Conservation (phyloP, 2,797 vertebrate genomes). For the Notolabrus celidotus region DNA sequence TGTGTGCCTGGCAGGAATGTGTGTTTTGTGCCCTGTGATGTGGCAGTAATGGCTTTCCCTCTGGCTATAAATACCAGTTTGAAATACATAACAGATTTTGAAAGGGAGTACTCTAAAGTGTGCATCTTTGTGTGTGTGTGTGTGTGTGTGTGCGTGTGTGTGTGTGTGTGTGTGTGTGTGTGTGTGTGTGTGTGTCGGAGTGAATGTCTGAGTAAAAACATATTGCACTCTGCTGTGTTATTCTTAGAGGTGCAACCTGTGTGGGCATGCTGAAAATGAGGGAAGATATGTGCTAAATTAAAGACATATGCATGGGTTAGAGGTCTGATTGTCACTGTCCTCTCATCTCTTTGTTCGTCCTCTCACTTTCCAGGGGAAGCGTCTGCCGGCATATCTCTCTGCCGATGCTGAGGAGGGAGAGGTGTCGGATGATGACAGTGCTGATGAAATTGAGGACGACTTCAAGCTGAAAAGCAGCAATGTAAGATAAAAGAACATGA, state of each 20-base stretch:
- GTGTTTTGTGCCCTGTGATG: slow-evolving; percentile 26
- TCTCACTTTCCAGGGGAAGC: slow-evolving; percentile 89
- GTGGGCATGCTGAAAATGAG: slow-evolving; percentile 26
- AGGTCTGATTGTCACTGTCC: background rate
- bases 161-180: background rate
- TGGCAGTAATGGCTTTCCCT: slow-evolving; percentile 19
- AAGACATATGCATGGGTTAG: slow-evolving; percentile 14
- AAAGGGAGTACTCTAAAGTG: slow-evolving; percentile 3
- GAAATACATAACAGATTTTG: slow-evolving; percentile 9
- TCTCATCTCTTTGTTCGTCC: slow-evolving; percentile 17
- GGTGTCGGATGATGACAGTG: slow-evolving; percentile 98
- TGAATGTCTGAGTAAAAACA: slow-evolving; percentile 21
- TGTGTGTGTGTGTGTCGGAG: background rate
- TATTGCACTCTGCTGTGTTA: slow-evolving; percentile 20
- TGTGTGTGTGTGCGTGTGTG: background rate
- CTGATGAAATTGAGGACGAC: slow-evolving; percentile 98
- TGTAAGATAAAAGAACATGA: slow-evolving; percentile 82
- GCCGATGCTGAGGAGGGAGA: slow-evolving; percentile 97
- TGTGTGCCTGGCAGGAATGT: slow-evolving; percentile 23
- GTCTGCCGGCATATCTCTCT: slow-evolving; percentile 91
- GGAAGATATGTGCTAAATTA: background rate
- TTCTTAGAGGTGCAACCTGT: slow-evolving; percentile 33
- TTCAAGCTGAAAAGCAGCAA: slow-evolving; percentile 95
- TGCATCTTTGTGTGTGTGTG: background rate
- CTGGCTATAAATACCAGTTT: slow-evolving; percentile 27